Percentiles rank a stretch among this genome's conserved stretches.
Evolutionary conservation across 2,888 invertebrate genomes (phyloP).

Genomic region (Dryomyza anilis): DNA sequence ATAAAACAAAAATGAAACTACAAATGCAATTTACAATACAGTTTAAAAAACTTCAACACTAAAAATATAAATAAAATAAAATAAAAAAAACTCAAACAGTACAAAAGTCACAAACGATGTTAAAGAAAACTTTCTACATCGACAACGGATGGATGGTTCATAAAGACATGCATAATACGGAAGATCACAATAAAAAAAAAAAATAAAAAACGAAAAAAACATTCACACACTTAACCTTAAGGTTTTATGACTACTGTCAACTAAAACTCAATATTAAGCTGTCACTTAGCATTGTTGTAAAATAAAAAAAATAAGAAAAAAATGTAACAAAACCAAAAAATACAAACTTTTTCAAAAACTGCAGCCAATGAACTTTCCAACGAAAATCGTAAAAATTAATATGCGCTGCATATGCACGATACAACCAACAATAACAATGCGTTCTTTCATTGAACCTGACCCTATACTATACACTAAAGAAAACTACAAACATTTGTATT

Average conservation of each 20-base stretch:
- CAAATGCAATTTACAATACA: not conserved
- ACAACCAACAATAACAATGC: not conserved
- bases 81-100: not conserved
- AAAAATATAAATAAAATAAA: not conserved
- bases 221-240: constrained; percentile 9
- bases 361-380: constrained; percentile 8
- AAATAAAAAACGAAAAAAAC: not conserved
- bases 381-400: not conserved
- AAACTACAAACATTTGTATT: too few species aligned
- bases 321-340: not conserved
- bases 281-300: not conserved
- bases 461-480: not conserved
- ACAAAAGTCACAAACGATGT: not conserved
- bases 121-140: constrained; percentile 6
- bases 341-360: constrained; percentile 1
- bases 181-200: not conserved
- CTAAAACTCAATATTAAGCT: too few species aligned
- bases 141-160: not conserved
- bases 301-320: not conserved
- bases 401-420: not conserved
- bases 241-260: constrained; percentile 21
- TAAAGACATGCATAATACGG: not conserved
- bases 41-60: not conserved
- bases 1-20: not conserved
- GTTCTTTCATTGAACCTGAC: constrained; percentile 18